Base-by-base conservation (phyloP, 2,797 vertebrate genomes). In the Chiroxiphia lanceolata region DNA sequence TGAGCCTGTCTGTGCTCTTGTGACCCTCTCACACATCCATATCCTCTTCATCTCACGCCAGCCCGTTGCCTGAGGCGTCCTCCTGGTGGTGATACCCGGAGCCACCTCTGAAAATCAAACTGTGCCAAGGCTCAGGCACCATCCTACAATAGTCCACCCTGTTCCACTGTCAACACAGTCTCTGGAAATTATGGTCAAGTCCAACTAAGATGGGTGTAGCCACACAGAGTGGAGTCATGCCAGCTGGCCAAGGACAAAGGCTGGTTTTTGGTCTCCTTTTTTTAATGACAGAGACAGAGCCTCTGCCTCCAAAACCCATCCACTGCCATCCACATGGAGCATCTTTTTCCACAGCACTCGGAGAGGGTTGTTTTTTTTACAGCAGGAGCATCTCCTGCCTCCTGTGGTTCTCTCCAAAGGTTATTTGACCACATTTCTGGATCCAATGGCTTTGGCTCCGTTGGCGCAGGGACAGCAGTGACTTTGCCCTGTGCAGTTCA, bases 171-270 rank as follows among this genome's bases (percentile, higher is more conserved):
- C 68, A 87, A 12, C 36, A 34, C 36, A 45, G 9, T 34, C 71
- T 57, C 68, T 71, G 76, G 57, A 65, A 78, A 47, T 68, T 47
- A 71, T 86, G 83, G 45, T 72, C 40, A 65, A 67, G 47, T 31
- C 76, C 56, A 50, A 1, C 60, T 23, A 31, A 36, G 23, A 9
- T 19, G 42, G 61, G 21, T 1, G 1, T 20, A 48, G 50, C 45
- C 79, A 71, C 3, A 0, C 1, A 6, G 72, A 83, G 34, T 2
- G 0, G 0, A 60, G 40, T 34, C 29, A 36, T 33, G 61, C 83
- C 93, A 95, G 68, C 79, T 93, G 82, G 60, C 75, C 79, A 15
- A 56, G 57, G 51, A 6, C 53, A 48, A 33, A 36, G 47, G 36
- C 76, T 76, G 40, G 22, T 54, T 40, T 74, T 69, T 18, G 51